A percentile compares a stretch with the other conserved stretches of the same genome.
Conservation (phyloP, 2,113 vertebrate species). For the Calonectris borealis region DNA sequence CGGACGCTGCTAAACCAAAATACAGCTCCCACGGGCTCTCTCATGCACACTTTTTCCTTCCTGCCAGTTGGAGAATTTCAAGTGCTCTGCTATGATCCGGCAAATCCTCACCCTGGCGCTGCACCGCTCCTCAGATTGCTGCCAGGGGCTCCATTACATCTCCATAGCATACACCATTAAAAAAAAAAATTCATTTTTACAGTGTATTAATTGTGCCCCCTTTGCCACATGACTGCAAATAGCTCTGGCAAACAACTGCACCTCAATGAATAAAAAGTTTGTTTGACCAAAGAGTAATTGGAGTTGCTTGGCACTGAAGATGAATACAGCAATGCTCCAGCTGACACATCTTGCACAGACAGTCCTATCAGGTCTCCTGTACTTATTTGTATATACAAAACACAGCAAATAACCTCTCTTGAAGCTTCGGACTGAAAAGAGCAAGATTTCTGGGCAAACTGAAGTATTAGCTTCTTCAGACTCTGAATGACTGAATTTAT, state of each 20-base stretch:
- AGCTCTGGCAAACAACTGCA: slow-evolving; percentile 58
- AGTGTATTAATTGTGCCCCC: slow-evolving; percentile 64
- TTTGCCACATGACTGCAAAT: slow-evolving; percentile 48
- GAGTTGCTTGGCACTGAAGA: slow-evolving; percentile 36
- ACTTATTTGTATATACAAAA: neutral
- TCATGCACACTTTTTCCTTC: neutral
- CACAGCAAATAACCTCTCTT: neutral
- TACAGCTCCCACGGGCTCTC: neutral
- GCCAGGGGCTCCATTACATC: slow-evolving; percentile 28
- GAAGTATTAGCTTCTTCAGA: neutral
- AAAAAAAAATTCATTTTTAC: neutral
- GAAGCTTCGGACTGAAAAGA: neutral
- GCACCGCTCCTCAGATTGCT: neutral
- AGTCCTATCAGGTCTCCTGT: neutral
- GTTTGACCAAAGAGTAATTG: slow-evolving; percentile 54
- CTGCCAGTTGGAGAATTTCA: neutral
- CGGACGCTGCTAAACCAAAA: neutral
- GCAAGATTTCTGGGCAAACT: neutral
- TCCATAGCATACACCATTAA: neutral
- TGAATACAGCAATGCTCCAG: slow-evolving; percentile 24
- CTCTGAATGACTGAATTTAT: neutral
- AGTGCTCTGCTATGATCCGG: neutral
- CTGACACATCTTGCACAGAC: slow-evolving; percentile 25
- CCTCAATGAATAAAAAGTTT: slow-evolving; percentile 67
- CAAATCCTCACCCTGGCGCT: neutral